Base-by-base conservation (phyloP, 53 echinoderm and acorn worm genomes). In the Stichopus horrens region DNA sequence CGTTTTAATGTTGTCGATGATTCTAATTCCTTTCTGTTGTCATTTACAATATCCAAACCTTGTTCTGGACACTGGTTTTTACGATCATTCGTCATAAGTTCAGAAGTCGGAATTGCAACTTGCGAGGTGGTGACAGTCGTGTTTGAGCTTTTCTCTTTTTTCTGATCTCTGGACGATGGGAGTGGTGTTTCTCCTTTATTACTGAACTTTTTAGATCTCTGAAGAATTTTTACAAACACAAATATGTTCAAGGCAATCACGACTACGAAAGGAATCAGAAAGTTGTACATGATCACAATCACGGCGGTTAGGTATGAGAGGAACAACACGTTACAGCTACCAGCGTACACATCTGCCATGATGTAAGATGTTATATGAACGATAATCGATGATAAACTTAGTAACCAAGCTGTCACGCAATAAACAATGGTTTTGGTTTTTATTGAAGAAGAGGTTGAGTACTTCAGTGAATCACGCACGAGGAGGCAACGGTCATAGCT, bases 401-500 rank as follows among this genome's bases (percentile, higher is more conserved):
- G 13, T n/a, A 77, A 3, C 77, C 77, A 77, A 8, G 51, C n/a
- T 54, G 77, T 4, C 8, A 59, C 11, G 13, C 16, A 77, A 8
- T 53, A 52, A 52, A 53, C 52, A 53, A 77, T 5, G 54, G 54
- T 54, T 7, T 52, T 77, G 54, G 9, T 77, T n/a, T 77, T 77
- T 16, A 52, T 53, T 9, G 37, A 52, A n/a, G 52, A 51, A 18
- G 53, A 18, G 4, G 16, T 53, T 51, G 53, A 18, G 53, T 77
- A 77, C 53, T 54, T 13, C n/a, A 77, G 53, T 5, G 51, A 18
- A 52, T 77, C 77, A 53, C 51, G 8, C 77, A 77, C 52, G 23
- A 77, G 55, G 52, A 52, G 77, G 53, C 54, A 77, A 13, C 77
- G 77, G 53, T 77, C 77, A 53, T 77, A 54, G 51, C 77, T 77